A percentile compares a stretch with the other conserved stretches of the same genome.
Conservation (phyloP, 2,113 vertebrate genomes). For the Clarias batrachus region DNA sequence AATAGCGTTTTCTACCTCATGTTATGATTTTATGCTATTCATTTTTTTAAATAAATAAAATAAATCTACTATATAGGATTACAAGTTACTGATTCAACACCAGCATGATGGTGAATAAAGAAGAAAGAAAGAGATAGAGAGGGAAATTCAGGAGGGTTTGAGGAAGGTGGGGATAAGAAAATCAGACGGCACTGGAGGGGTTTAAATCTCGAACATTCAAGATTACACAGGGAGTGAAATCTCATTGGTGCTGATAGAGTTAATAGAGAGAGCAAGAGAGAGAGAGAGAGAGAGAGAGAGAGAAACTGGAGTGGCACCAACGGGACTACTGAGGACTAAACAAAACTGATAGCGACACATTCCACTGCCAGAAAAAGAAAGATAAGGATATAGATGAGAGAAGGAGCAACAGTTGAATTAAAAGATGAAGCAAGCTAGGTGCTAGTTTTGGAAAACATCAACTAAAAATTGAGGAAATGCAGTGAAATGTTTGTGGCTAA, state of each 20-base stretch:
- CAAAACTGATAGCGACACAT: background rate
- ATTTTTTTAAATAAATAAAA: slow-evolving; percentile 47
- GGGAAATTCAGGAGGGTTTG: slow-evolving; percentile 2
- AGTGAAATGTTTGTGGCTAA: background rate
- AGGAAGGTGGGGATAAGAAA: slow-evolving; percentile 48
- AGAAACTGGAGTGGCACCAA: background rate
- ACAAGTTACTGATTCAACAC: slow-evolving; percentile 59
- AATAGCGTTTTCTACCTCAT: slow-evolving; percentile 45
- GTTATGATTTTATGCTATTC: slow-evolving; percentile 24
- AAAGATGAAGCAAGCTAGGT: background rate
- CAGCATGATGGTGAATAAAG: slow-evolving; percentile 29
- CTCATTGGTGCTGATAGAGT: slow-evolving; percentile 45
- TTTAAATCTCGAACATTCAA: slow-evolving; percentile 71
- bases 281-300: slow-evolving; percentile 32
- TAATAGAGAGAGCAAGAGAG: slow-evolving; percentile 41
- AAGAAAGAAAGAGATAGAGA: slow-evolving; percentile 4
- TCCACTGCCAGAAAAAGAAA: background rate
- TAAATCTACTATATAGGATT: slow-evolving; percentile 40
- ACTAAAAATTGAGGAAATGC: background rate
- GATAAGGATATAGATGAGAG: background rate
- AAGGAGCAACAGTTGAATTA: background rate
- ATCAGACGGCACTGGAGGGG: slow-evolving; percentile 62
- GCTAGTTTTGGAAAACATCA: background rate
- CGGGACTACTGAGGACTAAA: background rate
- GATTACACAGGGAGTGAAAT: slow-evolving; percentile 68